A percentile compares a stretch with the other conserved stretches of the same genome.
phyloP scores from a whole-genome alignment of 2,113 vertebrate species.

The Ornithorhynchus anatinus region DNA sequence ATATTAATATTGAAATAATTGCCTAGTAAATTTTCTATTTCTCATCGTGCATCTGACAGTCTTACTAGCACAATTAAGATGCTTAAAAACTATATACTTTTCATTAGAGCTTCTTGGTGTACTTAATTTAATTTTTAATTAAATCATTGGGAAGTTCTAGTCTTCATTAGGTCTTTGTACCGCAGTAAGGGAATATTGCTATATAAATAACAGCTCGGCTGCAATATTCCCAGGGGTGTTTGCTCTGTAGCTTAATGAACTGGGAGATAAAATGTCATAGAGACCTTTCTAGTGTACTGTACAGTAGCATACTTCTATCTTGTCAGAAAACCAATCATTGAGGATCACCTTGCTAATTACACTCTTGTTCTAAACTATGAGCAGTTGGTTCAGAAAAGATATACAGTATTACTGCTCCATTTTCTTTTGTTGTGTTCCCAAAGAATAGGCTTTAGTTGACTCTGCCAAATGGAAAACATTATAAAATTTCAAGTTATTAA shows the following conservation, averaged over 20 bases:
- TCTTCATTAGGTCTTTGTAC: conserved; percentile 15
- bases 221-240: not conserved
- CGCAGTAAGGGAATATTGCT: not conserved
- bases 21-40: conserved; percentile 4
- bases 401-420: not conserved
- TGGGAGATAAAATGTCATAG: not conserved
- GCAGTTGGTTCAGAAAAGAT: not conserved
- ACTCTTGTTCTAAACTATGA: not conserved
- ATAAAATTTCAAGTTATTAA: not conserved
- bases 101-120: conserved; percentile 13
- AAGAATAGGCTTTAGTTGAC: not conserved
- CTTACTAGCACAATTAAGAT: conserved; percentile 1
- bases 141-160: conserved; percentile 27
- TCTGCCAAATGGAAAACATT: not conserved
- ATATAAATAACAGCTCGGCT: conserved; percentile 6
- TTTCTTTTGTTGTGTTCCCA: not conserved
- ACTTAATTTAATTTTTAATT: conserved; percentile 42
- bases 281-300: not conserved
- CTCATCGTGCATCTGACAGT: not conserved
- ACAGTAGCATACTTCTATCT: not conserved
- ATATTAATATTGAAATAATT: conserved; percentile 9
- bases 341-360: not conserved
- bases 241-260: conserved; percentile 23
- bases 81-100: conserved; percentile 8
- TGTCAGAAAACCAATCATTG: not conserved